phyloP scores from a whole-genome alignment of 2,113 vertebrate species.

The Apistogramma diplotaenia region DNA sequence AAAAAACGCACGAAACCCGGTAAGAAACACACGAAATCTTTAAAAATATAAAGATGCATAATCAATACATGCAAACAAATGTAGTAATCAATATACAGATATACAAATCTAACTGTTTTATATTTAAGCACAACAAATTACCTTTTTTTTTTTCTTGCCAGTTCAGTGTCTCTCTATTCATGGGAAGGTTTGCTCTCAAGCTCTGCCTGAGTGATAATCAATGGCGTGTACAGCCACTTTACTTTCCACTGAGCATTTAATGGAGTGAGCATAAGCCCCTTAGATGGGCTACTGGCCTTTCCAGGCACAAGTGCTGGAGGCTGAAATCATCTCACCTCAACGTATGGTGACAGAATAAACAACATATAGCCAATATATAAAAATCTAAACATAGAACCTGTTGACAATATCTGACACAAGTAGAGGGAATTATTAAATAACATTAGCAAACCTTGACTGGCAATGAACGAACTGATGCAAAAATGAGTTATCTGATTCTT shows the following conservation, averaged over 20 bases:
- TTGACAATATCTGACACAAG: neutral
- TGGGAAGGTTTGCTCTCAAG: slow-evolving; percentile 46
- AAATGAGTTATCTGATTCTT: neutral
- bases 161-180: slow-evolving; percentile 19
- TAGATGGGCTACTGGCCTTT: slow-evolving; percentile 43
- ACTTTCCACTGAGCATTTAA: slow-evolving; percentile 63
- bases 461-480: neutral
- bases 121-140: slow-evolving; percentile 15
- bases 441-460: neutral
- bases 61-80: neutral
- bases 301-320: slow-evolving; percentile 8
- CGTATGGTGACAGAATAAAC: neutral
- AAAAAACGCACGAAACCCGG: neutral
- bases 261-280: slow-evolving; percentile 63
- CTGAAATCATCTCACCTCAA: neutral
- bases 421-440: neutral
- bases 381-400: neutral
- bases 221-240: slow-evolving; percentile 57
- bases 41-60: neutral
- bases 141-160: neutral
- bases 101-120: neutral
- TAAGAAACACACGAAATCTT: neutral
- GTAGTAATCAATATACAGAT: neutral
- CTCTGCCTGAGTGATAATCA: slow-evolving; percentile 59
- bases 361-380: neutral